Conservation (phyloP, 2,797 vertebrate genomes). For the Liparis tanakae region DNA sequence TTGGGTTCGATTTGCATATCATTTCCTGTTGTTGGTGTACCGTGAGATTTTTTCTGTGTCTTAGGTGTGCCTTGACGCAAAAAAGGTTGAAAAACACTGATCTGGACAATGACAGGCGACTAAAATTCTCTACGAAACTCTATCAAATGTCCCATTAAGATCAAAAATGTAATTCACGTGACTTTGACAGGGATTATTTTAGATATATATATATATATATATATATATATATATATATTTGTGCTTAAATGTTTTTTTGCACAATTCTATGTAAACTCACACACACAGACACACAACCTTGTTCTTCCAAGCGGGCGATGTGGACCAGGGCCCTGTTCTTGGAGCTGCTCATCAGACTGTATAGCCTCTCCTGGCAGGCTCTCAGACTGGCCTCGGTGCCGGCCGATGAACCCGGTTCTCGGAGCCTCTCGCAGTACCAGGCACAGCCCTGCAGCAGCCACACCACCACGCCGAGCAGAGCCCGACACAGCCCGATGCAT, state of each 20-base stretch:
- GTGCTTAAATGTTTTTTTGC: not conserved
- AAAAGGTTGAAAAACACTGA: no score
- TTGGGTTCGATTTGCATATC: no score
- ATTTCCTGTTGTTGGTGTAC: no score
- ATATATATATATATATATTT: not conserved
- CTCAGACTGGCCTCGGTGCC: conserved; percentile 86
- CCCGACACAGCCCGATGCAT: conserved; percentile 94
- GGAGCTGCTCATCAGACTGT: conserved; percentile 86
- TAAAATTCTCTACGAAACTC: not conserved
- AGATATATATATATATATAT: not conserved
- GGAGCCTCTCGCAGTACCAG: conserved; percentile 89
- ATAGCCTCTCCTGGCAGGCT: conserved; percentile 90
- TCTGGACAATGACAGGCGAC: not conserved
- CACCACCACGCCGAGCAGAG: conserved; percentile 88
- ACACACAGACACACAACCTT: conserved; percentile 75
- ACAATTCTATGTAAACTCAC: not conserved
- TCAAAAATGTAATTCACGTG: not conserved
- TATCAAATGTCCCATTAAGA: not conserved
- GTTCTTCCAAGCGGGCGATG: conserved; percentile 94
- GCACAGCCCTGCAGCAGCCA: conserved; percentile 94
- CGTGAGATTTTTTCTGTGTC: no score
- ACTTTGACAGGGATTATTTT: not conserved
- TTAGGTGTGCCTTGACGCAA: no score
- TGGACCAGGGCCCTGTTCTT: conserved; percentile 96
- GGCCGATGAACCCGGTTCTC: conserved; percentile 81